These are phyloP conservation scores for Eupithecia tripunctaria DNA, from an alignment of 2,888 invertebrate species.

Conservation along the genomic window DNA sequence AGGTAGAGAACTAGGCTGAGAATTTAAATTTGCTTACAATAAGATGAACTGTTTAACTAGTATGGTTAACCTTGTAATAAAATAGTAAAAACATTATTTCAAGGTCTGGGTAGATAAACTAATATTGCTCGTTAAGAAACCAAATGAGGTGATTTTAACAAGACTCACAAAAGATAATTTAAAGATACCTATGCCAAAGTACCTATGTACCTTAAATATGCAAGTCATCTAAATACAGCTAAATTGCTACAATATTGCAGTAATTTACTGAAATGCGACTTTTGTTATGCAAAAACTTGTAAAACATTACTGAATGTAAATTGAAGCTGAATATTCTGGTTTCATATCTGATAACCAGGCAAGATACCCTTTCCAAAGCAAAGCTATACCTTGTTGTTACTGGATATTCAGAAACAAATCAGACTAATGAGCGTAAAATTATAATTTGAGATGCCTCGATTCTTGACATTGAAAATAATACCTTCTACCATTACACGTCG, in stretches of 20 bases:
- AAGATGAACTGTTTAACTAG: background rate
- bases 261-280: background rate
- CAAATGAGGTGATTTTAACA: background rate
- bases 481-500: background rate
- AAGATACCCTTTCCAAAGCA: background rate
- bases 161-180: background rate
- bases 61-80: background rate
- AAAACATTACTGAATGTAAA: background rate
- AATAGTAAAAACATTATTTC: background rate
- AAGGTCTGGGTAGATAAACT: background rate
- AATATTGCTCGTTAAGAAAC: background rate
- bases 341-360: background rate
- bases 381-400: background rate
- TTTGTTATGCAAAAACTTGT: background rate
- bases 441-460: background rate
- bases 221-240: background rate
- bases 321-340: background rate
- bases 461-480: background rate
- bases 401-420: background rate
- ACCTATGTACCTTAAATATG: background rate
- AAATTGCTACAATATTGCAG: background rate
- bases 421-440: background rate
- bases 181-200: background rate
- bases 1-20: too few species aligned
- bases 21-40: background rate